Base-by-base conservation (phyloP, 2,113 vertebrate species). In the Morone chrysops region DNA sequence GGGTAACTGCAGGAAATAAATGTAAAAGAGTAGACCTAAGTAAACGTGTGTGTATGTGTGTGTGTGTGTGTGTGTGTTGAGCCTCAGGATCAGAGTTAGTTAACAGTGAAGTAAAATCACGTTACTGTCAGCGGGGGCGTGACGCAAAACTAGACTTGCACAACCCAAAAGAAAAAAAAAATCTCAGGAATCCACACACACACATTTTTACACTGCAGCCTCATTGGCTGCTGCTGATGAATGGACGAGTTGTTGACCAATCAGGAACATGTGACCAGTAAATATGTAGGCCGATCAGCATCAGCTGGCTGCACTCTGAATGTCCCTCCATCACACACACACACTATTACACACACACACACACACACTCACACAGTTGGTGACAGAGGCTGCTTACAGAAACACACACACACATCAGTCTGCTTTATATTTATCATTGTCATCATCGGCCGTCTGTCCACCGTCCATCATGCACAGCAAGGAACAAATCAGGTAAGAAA, bases 401-500 rank as follows among this genome's bases (percentile, higher is more conserved):
- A 36, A 75, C 70, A 70, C 56, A 66, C 7, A 50, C 51, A 53
- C 50, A 65, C 63, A 53, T 50, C 17, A 47, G 51, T 60, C 31
- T 43, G 43, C 59, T 80, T 53, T 18, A 17, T 22, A 4, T 22
- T 31, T 40, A 5, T 67, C 73, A 5, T n/a, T 70, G 20, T 62
- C 50, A 14, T 48, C 22, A 8, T 38, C 40, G 25, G 4, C 57
- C 3, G 0, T 66, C 50, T 17, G n/a, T 51, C 54, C 40, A 57
- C 31, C 11, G 1, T 75, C 68, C 82, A 89, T 80, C 84, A 96
- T 95, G 95, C 92, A 95, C 86, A 93, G 91, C 86, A 95, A 93
- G 90, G 93, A 95, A 12, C 90, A 94, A 51, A 95, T 95, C 89
- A 91, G 95, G 95, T 96, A 91, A 94, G 89, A 45, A 11, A 81